Conservation (phyloP, 2,113 vertebrate genomes). For the Pycnonotus jocosus region DNA sequence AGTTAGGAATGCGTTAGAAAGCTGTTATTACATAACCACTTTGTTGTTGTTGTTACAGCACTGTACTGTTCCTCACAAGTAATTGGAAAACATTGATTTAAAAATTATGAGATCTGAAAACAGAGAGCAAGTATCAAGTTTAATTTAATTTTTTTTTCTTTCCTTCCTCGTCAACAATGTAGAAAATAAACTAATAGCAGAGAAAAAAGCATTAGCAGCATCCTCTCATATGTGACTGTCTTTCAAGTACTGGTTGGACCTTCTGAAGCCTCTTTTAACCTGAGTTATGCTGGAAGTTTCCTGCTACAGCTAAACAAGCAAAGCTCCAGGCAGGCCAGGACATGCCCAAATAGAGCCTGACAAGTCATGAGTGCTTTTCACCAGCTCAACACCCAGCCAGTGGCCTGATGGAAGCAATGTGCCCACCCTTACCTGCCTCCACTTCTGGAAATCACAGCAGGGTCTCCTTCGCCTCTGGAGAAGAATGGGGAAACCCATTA, state of each 20-base stretch:
- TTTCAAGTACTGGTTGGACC: not conserved
- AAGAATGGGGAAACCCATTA: not conserved
- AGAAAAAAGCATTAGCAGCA: not conserved
- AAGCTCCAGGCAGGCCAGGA: not conserved
- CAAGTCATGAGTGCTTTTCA: not conserved
- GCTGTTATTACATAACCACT: not conserved
- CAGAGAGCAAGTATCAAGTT: not conserved
- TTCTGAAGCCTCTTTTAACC: not conserved
- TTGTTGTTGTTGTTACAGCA: not conserved
- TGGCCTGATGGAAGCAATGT: not conserved
- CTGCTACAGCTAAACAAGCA: not conserved
- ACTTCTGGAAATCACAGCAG: not conserved
- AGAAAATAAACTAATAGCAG: not conserved
- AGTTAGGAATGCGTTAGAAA: not conserved
- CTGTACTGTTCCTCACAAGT: not conserved
- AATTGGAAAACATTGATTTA: not conserved
- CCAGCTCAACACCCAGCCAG: accelerated
- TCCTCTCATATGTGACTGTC: not conserved
- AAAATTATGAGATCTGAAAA: not conserved
- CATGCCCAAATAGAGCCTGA: not conserved
- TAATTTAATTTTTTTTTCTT: not conserved
- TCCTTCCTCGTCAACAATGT: not conserved
- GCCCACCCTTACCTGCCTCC: not conserved
- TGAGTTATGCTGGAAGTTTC: not conserved
- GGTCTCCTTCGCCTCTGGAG: not conserved